Conservation (phyloP, 2,113 vertebrate genomes). For the Caloenas nicobarica region DNA sequence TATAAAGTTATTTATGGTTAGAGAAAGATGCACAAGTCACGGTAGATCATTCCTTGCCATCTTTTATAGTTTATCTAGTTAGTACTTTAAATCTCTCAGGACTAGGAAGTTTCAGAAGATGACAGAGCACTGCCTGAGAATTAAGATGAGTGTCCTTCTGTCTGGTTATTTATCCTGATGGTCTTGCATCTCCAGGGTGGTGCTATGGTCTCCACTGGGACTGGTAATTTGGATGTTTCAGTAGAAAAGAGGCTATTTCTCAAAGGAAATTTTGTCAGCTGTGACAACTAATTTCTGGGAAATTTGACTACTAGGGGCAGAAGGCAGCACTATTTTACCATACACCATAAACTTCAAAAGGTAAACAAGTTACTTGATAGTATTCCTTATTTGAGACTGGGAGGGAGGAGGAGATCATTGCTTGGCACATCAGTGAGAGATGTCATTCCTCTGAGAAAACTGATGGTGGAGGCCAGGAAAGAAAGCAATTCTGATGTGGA, state of each 20-base stretch:
- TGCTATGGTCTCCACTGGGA: constrained; percentile 34
- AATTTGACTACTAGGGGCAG: constrained; percentile 33
- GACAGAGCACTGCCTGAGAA: constrained; percentile 55
- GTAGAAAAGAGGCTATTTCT: constrained; percentile 60
- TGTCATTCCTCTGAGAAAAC: background rate
- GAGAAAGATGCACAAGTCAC: constrained; percentile 76
- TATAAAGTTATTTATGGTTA: constrained; percentile 79
- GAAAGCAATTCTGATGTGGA: background rate
- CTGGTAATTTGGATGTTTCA: constrained; percentile 59
- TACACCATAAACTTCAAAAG: constrained; percentile 29
- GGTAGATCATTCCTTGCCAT: constrained; percentile 67
- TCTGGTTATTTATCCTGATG: constrained; percentile 52
- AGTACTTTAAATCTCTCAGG: constrained; percentile 59
- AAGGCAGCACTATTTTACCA: background rate
- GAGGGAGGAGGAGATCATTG: background rate
- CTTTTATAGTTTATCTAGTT: constrained; percentile 73
- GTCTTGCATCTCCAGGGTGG: constrained; percentile 45
- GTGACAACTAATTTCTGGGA: constrained; percentile 55
- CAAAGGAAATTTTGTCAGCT: constrained; percentile 49
- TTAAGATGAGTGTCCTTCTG: constrained; percentile 68
- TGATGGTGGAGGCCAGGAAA: background rate
- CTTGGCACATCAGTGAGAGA: background rate
- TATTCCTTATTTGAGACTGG: background rate
- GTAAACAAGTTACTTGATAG: constrained; percentile 48
- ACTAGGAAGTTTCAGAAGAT: constrained; percentile 67